These are phyloP conservation scores for Drosophila prolongata DNA, from an alignment of 2,888 invertebrate genomes.

Conservation along the genomic window DNA sequence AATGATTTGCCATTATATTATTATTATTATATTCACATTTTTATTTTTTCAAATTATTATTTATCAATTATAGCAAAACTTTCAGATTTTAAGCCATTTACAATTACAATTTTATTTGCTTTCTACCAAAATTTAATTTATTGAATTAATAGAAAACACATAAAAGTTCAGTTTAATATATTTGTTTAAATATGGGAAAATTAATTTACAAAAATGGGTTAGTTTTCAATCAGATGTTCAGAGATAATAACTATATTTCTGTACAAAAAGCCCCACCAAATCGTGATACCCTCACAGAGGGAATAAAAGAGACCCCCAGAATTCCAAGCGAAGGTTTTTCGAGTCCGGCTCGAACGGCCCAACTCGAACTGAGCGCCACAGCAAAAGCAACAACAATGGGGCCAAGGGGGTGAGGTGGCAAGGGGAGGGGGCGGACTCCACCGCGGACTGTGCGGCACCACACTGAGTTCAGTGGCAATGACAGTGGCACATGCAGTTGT, in stretches of 20 bases:
- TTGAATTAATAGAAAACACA: no score
- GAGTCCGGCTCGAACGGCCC: conserved; percentile 49
- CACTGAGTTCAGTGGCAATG: conserved; percentile 85
- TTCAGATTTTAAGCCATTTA: no score
- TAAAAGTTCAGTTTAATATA: no score
- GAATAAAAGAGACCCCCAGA: conserved; percentile 39
- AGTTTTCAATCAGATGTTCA: no score
- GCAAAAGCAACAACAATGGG: conserved; percentile 24
- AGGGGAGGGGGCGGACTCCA: conserved; percentile 13
- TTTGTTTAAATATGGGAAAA: no score
- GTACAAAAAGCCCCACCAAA: neutral
- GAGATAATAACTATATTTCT: neutral
- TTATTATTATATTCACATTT: neutral
- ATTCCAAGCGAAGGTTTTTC: conserved; percentile 72
- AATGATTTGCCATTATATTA: no score
- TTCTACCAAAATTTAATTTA: no score
- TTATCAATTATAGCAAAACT: no score
- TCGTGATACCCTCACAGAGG: neutral
- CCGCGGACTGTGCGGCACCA: conserved; percentile 80
- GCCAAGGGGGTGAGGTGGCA: neutral
- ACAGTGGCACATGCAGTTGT: conserved; percentile 84
- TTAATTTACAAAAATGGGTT: no score
- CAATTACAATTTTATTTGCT: no score
- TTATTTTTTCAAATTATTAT: neutral
- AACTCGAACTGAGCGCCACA: conserved; percentile 62